Conservation (phyloP, 2,113 vertebrate species). For the Myrmecophaga tridactyla region DNA sequence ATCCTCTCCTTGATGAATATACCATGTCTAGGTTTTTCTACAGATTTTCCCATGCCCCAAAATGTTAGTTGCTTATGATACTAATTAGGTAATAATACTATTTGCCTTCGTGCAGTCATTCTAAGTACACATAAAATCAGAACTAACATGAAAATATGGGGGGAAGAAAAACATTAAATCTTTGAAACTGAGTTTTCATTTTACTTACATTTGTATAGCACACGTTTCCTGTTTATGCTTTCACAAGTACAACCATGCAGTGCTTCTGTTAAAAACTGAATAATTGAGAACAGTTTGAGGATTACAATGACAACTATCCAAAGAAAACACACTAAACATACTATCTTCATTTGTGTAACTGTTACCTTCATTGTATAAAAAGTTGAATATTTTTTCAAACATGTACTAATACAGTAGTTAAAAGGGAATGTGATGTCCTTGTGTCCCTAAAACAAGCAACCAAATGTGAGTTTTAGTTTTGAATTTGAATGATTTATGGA, state of each 20-base stretch:
- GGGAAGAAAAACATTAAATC: slow-evolving; percentile 25
- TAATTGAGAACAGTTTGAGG: slow-evolving; percentile 32
- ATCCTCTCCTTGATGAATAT: not conserved
- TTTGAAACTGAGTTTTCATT: slow-evolving; percentile 22
- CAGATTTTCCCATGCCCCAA: not conserved
- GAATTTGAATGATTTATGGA: slow-evolving; percentile 24
- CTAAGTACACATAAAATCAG: slow-evolving; percentile 28
- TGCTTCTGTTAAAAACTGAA: slow-evolving; percentile 52
- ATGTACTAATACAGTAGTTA: slow-evolving; percentile 25
- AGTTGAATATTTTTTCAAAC: not conserved
- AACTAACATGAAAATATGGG: slow-evolving; percentile 37
- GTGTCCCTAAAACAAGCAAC: not conserved
- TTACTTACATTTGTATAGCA: slow-evolving; percentile 53
- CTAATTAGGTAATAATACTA: not conserved
- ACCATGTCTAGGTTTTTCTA: not conserved
- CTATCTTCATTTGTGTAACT: not conserved
- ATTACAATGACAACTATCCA: slow-evolving; percentile 26
- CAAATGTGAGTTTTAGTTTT: not conserved
- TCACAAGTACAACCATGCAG: slow-evolving; percentile 45
- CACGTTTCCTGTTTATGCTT: slow-evolving; percentile 53
- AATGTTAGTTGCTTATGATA: slow-evolving; percentile 14
- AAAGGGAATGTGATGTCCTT: slow-evolving; percentile 2
- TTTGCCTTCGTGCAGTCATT: slow-evolving; percentile 2
- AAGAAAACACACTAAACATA: not conserved
- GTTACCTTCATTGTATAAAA: not conserved